These are phyloP conservation scores for Hydraecia micacea DNA, from an alignment of 2,888 invertebrate species.

Conservation along the genomic window DNA sequence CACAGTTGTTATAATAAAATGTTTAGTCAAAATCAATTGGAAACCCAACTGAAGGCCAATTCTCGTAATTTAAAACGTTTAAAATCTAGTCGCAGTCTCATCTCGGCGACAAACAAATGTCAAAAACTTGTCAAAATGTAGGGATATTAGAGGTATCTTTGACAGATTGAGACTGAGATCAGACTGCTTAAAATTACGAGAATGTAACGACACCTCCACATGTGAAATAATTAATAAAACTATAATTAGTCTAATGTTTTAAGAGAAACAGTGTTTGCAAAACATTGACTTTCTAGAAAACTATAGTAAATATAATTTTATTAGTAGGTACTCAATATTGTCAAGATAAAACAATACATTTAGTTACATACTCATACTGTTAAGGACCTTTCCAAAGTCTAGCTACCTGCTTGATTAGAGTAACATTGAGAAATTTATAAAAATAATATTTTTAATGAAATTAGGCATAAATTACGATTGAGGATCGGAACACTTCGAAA, in stretches of 20 bases:
- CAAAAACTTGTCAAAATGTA: no score
- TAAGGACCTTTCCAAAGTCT: conserved; percentile 56
- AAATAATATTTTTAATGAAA: conserved; percentile 52
- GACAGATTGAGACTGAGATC: no score
- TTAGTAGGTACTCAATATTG: conserved; percentile 9
- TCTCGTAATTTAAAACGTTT: no score
- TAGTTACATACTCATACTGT: conserved; percentile 51
- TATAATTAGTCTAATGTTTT: conserved; percentile 12
- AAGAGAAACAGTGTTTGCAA: conserved; percentile 16
- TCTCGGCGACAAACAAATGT: no score
- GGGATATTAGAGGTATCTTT: no score
- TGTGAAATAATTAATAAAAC: conserved; percentile 12
- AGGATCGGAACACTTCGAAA: conserved; percentile 33
- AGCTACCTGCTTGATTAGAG: conserved; percentile 44
- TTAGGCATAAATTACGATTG: conserved; percentile 53
- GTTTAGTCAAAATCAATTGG: conserved; percentile 17
- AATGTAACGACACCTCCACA: conserved; percentile 3
- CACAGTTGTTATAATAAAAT: not conserved
- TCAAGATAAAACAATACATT: conserved; percentile 24
- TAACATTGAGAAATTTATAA: conserved; percentile 25
- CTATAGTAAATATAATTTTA: conserved; percentile 32
- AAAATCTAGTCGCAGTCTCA: no score
- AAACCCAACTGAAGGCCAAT: no score
- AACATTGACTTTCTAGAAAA: conserved; percentile 9
- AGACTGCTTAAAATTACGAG: no score